Conservation (phyloP, 1,140 invertebrate species). For the Drosophila rhopaloa region DNA sequence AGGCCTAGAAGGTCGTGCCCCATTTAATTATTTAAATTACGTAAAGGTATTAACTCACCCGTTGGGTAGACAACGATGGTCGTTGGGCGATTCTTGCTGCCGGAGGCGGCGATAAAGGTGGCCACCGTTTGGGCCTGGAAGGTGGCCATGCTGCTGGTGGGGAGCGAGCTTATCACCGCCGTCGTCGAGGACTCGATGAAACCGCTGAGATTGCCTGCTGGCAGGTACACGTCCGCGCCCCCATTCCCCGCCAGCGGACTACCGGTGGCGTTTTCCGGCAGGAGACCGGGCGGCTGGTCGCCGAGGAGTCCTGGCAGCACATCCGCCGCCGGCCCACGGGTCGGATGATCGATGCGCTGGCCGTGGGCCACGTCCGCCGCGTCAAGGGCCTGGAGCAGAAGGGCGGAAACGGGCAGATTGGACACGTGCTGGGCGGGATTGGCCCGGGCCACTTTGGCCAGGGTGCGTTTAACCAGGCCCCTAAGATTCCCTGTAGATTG, state of each 20-base stretch:
- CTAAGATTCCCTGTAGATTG: background rate
- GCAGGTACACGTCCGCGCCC: slow-evolving; percentile 30
- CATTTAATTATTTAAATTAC: too few species aligned
- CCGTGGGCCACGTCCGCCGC: slow-evolving; percentile 34
- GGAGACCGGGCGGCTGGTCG: background rate
- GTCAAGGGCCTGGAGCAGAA: slow-evolving; percentile 52
- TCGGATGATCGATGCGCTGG: slow-evolving; percentile 36
- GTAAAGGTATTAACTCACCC: slow-evolving; percentile 54
- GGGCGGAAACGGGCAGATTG: slow-evolving; percentile 40
- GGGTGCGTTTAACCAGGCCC: background rate
- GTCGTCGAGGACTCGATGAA: slow-evolving; percentile 71
- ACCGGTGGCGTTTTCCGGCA: slow-evolving; percentile 17
- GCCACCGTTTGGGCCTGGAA: slow-evolving; percentile 74
- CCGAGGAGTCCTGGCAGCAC: background rate
- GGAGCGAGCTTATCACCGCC: slow-evolving; percentile 46
- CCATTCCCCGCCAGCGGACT: background rate
- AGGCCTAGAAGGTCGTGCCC: too few species aligned
- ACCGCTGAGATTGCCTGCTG: slow-evolving; percentile 54
- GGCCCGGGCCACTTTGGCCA: slow-evolving; percentile 31
- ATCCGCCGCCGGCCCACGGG: slow-evolving; percentile 5
- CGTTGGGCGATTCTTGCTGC: slow-evolving; percentile 76
- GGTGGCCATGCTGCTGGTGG: slow-evolving; percentile 43
- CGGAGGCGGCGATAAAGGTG: slow-evolving; percentile 67
- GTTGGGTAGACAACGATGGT: slow-evolving; percentile 82
- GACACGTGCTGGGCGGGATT: slow-evolving; percentile 60